Conservation (phyloP, 1,140 invertebrate genomes). For the Neotoxoptera formosana region DNA sequence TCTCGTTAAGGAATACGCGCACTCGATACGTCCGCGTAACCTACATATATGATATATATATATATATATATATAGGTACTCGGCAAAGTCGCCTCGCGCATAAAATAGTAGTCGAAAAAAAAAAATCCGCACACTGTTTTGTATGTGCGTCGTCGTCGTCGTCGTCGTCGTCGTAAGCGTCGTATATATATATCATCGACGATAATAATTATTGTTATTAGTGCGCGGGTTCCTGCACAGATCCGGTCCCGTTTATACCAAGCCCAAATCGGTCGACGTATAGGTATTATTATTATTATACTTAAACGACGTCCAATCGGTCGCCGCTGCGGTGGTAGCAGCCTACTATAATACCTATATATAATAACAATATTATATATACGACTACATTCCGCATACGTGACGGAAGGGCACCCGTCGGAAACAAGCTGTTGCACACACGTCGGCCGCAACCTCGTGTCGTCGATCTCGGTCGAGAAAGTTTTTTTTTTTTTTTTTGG, state of each 20-base stretch:
- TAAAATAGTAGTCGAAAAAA: background rate
- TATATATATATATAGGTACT: too few relatives aligned
- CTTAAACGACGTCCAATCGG: conserved; percentile 31
- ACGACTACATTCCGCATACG: conserved; percentile 46
- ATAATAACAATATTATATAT: background rate
- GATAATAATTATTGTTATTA: conserved; percentile 57
- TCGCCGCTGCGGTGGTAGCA: background rate
- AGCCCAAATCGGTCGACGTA: conserved; percentile 41
- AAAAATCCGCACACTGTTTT: conserved; percentile 24
- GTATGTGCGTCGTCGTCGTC: background rate
- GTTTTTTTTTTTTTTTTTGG: conserved; percentile 52
- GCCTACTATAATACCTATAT: background rate
- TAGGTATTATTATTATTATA: conserved; percentile 7
- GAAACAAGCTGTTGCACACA: background rate
- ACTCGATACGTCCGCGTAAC: background rate
- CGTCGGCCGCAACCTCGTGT: background rate
- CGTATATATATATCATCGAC: too few relatives aligned
- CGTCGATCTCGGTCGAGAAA: conserved; percentile 45
- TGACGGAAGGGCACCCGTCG: conserved; percentile 47
- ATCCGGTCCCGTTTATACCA: conserved; percentile 56
- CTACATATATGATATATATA: conserved; percentile 38
- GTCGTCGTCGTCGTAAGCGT: background rate
- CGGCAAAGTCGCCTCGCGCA: background rate
- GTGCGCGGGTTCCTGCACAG: background rate
- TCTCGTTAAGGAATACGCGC: conserved; percentile 38